phyloP scores from a whole-genome alignment of 2,888 invertebrate species.

The Empis stercorea region DNA sequence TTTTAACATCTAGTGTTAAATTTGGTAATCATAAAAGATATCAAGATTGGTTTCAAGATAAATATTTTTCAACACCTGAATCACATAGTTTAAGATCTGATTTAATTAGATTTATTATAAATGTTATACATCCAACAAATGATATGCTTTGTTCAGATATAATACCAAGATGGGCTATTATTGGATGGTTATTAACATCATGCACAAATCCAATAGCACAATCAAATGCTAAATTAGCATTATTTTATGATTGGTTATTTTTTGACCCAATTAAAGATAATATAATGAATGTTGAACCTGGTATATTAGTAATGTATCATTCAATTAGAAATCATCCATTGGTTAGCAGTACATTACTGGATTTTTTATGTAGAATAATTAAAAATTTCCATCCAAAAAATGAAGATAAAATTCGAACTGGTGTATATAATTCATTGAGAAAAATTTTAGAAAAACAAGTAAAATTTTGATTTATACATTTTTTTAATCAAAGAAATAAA shows the following conservation, averaged over 20 bases:
- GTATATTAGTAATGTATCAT: constrained; percentile 56
- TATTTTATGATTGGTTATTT: constrained; percentile 61
- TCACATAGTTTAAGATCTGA: constrained; percentile 54
- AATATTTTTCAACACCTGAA: constrained; percentile 54
- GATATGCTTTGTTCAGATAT: constrained; percentile 55
- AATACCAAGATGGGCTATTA: constrained; percentile 57
- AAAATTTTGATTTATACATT: constrained; percentile 1
- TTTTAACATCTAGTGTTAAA: constrained; percentile 45
- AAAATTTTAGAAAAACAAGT: constrained; percentile 61
- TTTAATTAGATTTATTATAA: constrained; percentile 54
- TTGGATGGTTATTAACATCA: constrained; percentile 55
- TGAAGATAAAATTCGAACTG: constrained; percentile 37
- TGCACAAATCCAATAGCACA: constrained; percentile 52
- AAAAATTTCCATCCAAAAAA: constrained; percentile 31
- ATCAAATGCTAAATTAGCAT: constrained; percentile 51
- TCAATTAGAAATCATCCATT: constrained; percentile 51
- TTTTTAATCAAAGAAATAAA: too few relatives aligned
- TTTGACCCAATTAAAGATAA: constrained; percentile 52
- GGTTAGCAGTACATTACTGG: constrained; percentile 50
- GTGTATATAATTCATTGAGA: constrained; percentile 34
- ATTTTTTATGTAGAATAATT: constrained; percentile 55
- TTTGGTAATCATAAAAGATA: constrained; percentile 55
- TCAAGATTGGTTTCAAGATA: constrained; percentile 57
- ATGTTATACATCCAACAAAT: constrained; percentile 55
- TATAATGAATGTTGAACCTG: constrained; percentile 60